phyloP scores from a whole-genome alignment of 2,888 invertebrate genomes.

The Aphodius granarius region DNA sequence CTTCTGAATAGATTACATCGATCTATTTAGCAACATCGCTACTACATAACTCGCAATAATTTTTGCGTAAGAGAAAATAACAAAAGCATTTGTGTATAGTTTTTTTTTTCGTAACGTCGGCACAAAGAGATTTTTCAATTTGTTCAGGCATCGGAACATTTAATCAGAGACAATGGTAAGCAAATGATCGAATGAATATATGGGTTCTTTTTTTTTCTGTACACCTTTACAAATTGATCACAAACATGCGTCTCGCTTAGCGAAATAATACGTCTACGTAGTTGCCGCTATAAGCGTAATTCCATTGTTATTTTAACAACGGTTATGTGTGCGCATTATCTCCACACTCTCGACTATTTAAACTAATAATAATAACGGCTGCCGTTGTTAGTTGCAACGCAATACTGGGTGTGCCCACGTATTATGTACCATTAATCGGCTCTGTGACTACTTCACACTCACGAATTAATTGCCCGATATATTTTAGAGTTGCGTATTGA shows the following conservation, averaged over 20 bases:
- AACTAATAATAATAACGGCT: conserved; percentile 6
- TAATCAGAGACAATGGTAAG: not conserved
- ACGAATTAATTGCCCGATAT: conserved; percentile 9
- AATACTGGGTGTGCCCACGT: conserved; percentile 5
- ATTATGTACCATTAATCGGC: conserved; percentile 4
- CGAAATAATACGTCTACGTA: not conserved
- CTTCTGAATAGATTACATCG: not conserved
- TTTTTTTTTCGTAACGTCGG: not conserved
- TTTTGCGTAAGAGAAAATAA: conserved; percentile 1
- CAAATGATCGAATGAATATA: not conserved
- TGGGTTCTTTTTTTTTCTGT: not conserved
- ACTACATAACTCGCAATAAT: not conserved
- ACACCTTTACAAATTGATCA: not conserved
- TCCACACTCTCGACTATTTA: not conserved
- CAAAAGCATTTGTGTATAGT: not conserved
- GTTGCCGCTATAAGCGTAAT: not conserved
- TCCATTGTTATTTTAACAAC: not conserved
- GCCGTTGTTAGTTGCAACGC: not conserved
- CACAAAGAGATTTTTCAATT: not conserved
- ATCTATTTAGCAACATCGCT: not conserved
- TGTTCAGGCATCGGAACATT: not conserved
- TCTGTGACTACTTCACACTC: not conserved
- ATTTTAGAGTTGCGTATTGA: conserved; percentile 11
- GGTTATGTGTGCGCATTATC: conserved; percentile 4
- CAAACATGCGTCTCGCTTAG: not conserved